Evolutionary conservation across 2,888 invertebrate genomes (phyloP).

Genomic region (Acleris literana): DNA sequence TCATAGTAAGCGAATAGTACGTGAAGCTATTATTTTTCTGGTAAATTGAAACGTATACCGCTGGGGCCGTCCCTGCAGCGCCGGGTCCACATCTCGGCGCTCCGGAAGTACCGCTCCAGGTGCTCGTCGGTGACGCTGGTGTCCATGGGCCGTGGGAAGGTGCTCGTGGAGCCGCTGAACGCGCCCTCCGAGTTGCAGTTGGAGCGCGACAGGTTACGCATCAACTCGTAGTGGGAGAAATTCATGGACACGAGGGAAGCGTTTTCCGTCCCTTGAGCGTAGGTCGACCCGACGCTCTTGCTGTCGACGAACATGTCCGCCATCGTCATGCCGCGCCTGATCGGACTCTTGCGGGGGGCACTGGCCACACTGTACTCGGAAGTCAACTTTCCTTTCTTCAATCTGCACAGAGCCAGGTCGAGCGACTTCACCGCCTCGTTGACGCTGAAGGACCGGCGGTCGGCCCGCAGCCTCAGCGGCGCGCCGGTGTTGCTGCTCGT

Average conservation of each 20-base stretch:
- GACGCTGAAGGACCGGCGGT: constrained; percentile 62
- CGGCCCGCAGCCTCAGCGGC: constrained; percentile 49
- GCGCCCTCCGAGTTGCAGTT: constrained; percentile 71
- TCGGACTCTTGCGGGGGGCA: constrained; percentile 38
- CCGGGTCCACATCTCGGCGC: constrained; percentile 68
- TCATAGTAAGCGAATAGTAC: background rate
- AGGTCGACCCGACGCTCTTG: constrained; percentile 45
- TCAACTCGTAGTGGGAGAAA: constrained; percentile 73
- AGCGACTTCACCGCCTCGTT: constrained; percentile 66
- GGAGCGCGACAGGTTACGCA: constrained; percentile 67
- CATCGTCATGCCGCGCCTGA: constrained; percentile 41
- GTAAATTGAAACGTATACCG: constrained; percentile 46
- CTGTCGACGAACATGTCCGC: constrained; percentile 59
- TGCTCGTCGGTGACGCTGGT: constrained; percentile 63
- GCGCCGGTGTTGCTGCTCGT: constrained; percentile 49
- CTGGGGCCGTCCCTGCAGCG: constrained; percentile 48
- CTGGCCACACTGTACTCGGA: constrained; percentile 45
- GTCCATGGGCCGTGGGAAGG: constrained; percentile 52
- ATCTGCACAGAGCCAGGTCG: constrained; percentile 60
- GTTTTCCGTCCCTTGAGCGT: constrained; percentile 52
- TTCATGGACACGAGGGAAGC: constrained; percentile 71
- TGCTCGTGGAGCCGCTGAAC: constrained; percentile 62
- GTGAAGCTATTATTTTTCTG: constrained; percentile 46
- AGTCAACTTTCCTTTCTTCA: constrained; percentile 67
- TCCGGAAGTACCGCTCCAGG: constrained; percentile 71